Base-by-base conservation (phyloP, 1,140 invertebrate species). In the Tetragnatha versicolor region DNA sequence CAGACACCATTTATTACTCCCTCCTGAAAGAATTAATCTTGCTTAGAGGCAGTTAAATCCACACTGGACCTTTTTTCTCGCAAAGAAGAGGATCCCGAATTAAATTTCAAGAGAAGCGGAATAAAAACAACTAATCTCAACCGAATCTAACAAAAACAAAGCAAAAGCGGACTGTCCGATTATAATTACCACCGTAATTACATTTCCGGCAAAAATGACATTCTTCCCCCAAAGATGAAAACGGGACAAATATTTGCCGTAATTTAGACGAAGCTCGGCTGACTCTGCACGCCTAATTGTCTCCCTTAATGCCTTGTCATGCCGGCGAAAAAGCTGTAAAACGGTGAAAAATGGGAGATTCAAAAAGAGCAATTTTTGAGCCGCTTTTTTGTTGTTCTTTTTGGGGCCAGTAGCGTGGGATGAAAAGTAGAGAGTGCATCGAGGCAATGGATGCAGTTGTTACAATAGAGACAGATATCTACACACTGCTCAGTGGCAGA, bases 171-270 rank as follows among this genome's bases (percentile, higher is more conserved):
- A 58, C 53, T 17, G 27, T 31, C n/a, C 12, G 53, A 58, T 58
- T 58, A 58, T 58, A 58, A 58, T 58, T 58, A 31, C 53, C 53
- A 58, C 33, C 33, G 33, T 58, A 58, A 58, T 58, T 58, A 58
- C 53, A 58, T 58, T 58, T 58, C 53, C 5, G n/a, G 53, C 27
- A 58, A 58, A 58, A 58, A 58, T 58, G 53, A 58, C 53, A 58
- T 31, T 31, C 27, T 58, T 58, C 27, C n/a, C n/a, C n/a, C 29
- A 29, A 29, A 58, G 33, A 20, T 31, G 33, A 3, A 10, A 55
- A 17, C 7, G 33, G 53, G 7, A 31, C 53, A 58, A 58, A 58
- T 58, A 58, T 58, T 58, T 58, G 53, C 53, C 29, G 27, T 58
- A 58, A 58, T 58, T 58, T 58, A 58, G 53, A 58, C 53, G 33